phyloP scores from a whole-genome alignment of 1,140 invertebrate species.

The Eriocheir sinensis region DNA sequence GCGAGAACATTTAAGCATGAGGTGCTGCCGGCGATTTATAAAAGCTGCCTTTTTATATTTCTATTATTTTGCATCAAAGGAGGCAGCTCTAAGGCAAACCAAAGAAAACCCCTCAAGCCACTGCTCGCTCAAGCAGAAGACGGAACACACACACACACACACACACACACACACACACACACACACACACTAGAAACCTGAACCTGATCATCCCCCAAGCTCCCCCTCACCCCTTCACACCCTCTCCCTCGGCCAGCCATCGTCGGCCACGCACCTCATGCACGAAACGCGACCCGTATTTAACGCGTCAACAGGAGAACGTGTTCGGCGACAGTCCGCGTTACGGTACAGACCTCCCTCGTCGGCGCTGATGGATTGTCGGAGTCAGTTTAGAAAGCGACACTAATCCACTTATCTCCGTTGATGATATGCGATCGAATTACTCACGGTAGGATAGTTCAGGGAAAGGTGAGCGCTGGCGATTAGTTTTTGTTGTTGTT shows the following conservation, averaged over 20 bases:
- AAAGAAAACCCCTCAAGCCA: no score
- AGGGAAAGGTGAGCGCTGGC: not conserved
- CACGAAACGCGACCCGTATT: constrained; percentile 45
- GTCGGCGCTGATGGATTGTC: not conserved
- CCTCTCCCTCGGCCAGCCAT: not conserved
- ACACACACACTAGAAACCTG: constrained; percentile 37
- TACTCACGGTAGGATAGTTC: not conserved
- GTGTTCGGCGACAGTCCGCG: constrained; percentile 38
- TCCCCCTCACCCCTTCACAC: not conserved
- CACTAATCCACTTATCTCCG: constrained; percentile 25
- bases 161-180: constrained; percentile 48
- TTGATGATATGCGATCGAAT: not conserved
- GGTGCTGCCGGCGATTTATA: no score
- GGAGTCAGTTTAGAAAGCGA: constrained; percentile 54
- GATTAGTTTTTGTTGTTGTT: no score
- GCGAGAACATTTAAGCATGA: no score
- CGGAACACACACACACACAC: not conserved
- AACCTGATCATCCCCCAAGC: not conserved
- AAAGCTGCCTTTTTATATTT: no score
- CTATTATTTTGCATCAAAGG: no score
- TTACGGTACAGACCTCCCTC: not conserved
- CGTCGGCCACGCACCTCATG: constrained; percentile 19
- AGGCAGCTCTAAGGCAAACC: no score
- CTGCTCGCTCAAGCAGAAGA: no score
- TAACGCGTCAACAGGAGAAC: constrained; percentile 53